Base-by-base conservation (phyloP, 1,140 invertebrate genomes). In the Drosophila nigromelanica region DNA sequence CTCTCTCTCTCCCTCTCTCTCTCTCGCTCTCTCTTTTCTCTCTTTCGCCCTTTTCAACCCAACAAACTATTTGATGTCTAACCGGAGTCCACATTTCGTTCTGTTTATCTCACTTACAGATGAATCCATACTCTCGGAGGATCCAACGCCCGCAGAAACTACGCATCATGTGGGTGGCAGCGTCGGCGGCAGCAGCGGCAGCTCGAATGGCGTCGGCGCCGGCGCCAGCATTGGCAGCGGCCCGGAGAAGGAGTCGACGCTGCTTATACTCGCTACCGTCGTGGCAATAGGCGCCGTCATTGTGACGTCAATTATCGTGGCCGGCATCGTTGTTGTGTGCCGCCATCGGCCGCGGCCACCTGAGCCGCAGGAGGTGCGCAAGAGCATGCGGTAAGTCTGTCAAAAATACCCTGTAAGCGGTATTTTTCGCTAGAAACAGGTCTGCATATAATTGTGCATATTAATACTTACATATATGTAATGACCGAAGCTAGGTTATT, bases 301-400 rank as follows among this genome's bases (percentile, higher is more conserved):
- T 68, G 87, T 92, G 78, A 90, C 91, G 90, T 92, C 91, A 89
- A 92, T 92, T 91, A 90, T 92, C 72, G 91, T 92, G 24, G 90
- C 90, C 48, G 90, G 90, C 60, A 90, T 92, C 58, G 91, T 92
- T 24, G 91, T 92, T 70, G 90, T 91, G 62, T 92, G 91, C 56
- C 81, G 86, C 64, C 90, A 91, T 81, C 72, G 91, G 60, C 91
- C 91, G 70, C 80, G 90, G 51, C 91, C 91, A 91, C 91, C 91
- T 87, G 90, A 92, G 78, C 91, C 91, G 39, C 90, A 92, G 81
- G 91, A 92, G 72, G 89, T 92, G 51, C 87, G 90, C 72, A 92
- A 92, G 66, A 90, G 83, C 76, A 92, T 92, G 91, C 74, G 91
- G 91, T 92, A 83, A 91, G 80, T 83, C n/a, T 3, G 5, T 15